A percentile compares a stretch with the other conserved stretches of the same genome.
Conservation (phyloP, 2,113 vertebrate genomes). For the Opisthocomus hoazin region DNA sequence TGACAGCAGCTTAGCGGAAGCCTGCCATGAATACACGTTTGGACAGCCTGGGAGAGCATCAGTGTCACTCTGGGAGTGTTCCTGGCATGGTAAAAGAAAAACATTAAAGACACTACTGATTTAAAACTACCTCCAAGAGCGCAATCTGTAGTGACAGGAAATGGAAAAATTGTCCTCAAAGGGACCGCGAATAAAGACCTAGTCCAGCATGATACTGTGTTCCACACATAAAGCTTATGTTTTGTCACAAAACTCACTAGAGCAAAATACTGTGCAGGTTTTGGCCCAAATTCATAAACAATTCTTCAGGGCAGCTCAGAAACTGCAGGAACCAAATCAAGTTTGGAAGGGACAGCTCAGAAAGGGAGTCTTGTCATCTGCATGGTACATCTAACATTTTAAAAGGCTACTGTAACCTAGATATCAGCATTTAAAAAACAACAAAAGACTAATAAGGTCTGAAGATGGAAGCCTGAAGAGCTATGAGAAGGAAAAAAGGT, state of each 20-base stretch:
- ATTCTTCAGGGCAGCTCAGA: conserved; percentile 11
- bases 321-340: conserved; percentile 3
- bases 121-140: conserved; percentile 66
- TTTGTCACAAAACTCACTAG: conserved; percentile 14
- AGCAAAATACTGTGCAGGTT: conserved; percentile 11
- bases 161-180: conserved; percentile 63
- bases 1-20: conserved; percentile 44
- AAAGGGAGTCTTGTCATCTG: conserved; percentile 46
- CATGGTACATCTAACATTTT: conserved; percentile 35
- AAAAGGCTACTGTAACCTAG: conserved; percentile 40
- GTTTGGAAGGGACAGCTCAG: conserved; percentile 21
- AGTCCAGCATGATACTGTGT: background rate
- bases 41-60: conserved; percentile 60
- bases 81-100: conserved; percentile 61
- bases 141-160: conserved; percentile 68
- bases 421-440: conserved; percentile 39
- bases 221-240: background rate
- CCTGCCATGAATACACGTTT: conserved; percentile 63
- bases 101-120: conserved; percentile 67
- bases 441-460: conserved; percentile 34
- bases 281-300: conserved; percentile 41
- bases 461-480: conserved; percentile 28
- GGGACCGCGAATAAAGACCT: conserved; percentile 41
- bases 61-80: conserved; percentile 65
- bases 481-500: background rate